Evolutionary conservation across 2,888 invertebrate genomes (phyloP).

Genomic region (Chrysomela aeneicollis): DNA sequence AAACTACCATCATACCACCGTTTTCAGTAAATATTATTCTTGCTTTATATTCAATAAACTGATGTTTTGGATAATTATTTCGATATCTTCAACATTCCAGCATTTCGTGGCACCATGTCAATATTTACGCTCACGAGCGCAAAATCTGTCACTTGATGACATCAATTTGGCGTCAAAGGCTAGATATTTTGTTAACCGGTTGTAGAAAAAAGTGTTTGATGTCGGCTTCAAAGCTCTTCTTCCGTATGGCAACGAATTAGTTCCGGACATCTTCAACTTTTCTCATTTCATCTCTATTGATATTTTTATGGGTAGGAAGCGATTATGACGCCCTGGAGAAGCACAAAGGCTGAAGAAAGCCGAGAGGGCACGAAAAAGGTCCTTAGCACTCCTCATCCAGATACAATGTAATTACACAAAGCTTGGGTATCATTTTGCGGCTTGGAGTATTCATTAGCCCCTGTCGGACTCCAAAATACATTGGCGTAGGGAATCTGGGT

Average conservation of each 20-base stretch:
- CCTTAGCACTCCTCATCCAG: conserved; percentile 38
- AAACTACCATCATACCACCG: too few relatives aligned
- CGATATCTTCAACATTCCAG: too few relatives aligned
- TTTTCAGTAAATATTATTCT: too few relatives aligned
- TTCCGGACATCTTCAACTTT: background rate
- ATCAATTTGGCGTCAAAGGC: too few relatives aligned
- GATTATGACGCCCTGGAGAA: conserved; percentile 7
- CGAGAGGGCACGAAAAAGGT: conserved; percentile 34
- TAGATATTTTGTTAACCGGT: too few relatives aligned
- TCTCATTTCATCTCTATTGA: conserved; percentile 4
- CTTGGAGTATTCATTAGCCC: conserved; percentile 41
- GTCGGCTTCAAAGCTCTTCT: background rate
- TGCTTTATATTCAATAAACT: too few relatives aligned
- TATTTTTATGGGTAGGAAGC: conserved; percentile 1
- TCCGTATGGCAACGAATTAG: conserved; percentile 2
- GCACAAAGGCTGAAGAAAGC: conserved; percentile 30
- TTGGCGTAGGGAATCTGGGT: conserved; percentile 20
- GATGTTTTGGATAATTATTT: too few relatives aligned
- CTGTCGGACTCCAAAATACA: conserved; percentile 29
- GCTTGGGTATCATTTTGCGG: conserved; percentile 43
- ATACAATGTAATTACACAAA: conserved; percentile 46
- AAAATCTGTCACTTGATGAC: too few relatives aligned
- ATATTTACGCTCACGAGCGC: too few relatives aligned
- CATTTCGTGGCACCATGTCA: too few relatives aligned
- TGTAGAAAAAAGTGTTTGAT: background rate